Evolutionary conservation across 1,140 invertebrate genomes (phyloP), one percentile per base, ranked within the genome.

Genomic region (Drosophila nigromelanica): DNA sequence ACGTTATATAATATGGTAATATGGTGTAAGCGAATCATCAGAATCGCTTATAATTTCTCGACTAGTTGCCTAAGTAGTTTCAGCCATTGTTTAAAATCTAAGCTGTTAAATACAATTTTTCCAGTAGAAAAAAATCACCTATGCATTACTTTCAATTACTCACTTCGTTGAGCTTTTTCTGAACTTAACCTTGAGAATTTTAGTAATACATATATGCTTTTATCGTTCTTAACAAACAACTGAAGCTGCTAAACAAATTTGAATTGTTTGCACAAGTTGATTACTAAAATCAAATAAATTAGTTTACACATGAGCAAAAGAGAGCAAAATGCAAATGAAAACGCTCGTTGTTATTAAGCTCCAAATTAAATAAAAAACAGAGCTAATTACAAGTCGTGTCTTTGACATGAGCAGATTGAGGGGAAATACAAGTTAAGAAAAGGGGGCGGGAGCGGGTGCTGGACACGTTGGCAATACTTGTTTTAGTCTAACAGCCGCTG

Each of bases 301-400:
- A 76, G 78, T 69, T 69, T 60, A 47, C 73, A 51, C 73, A 60
- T 48, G 68, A 80, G 68, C 27, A 51, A 35, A 10, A 33, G 30
- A 35, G 37, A 60, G 59, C 54, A 37, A 59, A 64, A 80, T 72
- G 63, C 55, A 78, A 78, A 78, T 68, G 56, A 33, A 47, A 48
- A 30, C 3, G 35, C 39, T 40, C 5, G 40, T 12, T 18, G 43
- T n/a, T 73, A 76, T 62, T 76, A 69, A 61, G 80, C 66, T 67
- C 35, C 40, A 74, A 76, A 78, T 86, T 80, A 81, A 81, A 86
- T 81, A 81, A 86, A 86, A 86, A 35, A 8, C 78, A 78, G 71
- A 86, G 60, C 71, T 87, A 86, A 86, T 87, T 86, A 87, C 72
- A 64, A 86, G 64, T 47, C 59, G 51, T 64, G 50, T 58, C 30